Evolutionary conservation across 2,888 invertebrate genomes (phyloP).

Genomic region (Proisotoma minuta): DNA sequence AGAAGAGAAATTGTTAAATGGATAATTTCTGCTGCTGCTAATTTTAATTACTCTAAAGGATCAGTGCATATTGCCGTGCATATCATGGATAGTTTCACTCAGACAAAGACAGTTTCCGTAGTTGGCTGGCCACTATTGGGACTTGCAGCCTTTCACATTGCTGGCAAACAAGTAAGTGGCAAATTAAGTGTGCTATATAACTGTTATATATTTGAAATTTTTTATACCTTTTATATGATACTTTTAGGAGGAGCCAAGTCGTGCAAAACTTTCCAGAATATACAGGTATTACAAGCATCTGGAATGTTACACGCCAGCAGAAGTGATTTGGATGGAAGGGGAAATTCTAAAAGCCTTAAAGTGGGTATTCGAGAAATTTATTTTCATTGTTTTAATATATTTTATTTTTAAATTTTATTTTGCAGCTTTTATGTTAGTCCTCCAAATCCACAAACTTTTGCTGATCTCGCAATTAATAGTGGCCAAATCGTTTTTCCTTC

Average conservation of each 20-base stretch:
- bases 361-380: constrained; percentile 5
- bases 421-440: constrained; percentile 21
- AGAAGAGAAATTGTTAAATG: constrained; percentile 11
- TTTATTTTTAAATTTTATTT: not conserved
- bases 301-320: not conserved
- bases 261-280: not conserved
- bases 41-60: constrained; percentile 13
- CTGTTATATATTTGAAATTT: not conserved
- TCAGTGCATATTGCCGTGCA: constrained; percentile 20
- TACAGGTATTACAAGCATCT: not conserved
- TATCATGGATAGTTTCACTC: constrained; percentile 17
- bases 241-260: constrained; percentile 21
- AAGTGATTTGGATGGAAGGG: constrained; percentile 15
- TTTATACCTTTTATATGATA: not conserved
- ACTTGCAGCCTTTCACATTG: constrained; percentile 23
- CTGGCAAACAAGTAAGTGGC: constrained; percentile 23
- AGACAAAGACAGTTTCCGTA: not conserved
- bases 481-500: not conserved
- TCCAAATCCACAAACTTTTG: constrained; percentile 18
- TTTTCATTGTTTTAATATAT: not conserved
- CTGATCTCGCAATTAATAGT: not conserved
- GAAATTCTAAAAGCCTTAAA: not conserved
- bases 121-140: constrained; percentile 6
- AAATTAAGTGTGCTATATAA: not conserved
- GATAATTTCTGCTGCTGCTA: not conserved